Percentiles rank a stretch among this genome's conserved stretches.
These are phyloP conservation scores for Entomobrya multifasciata DNA, from an alignment of 2,888 invertebrate genomes.

Conservation along the genomic window DNA sequence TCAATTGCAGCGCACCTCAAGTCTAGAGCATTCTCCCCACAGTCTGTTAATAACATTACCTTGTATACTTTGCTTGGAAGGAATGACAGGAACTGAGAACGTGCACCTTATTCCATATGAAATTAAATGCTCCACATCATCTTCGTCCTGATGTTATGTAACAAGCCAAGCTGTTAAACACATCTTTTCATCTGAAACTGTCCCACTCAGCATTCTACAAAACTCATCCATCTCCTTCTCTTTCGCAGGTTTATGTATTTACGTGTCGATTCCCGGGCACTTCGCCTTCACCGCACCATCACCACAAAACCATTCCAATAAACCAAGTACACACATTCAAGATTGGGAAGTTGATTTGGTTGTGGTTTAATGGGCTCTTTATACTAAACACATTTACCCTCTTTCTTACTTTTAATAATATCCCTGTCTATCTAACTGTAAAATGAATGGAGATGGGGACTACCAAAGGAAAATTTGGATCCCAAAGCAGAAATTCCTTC, in stretches of 20 bases:
- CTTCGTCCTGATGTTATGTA: neutral
- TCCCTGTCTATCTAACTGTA: no score
- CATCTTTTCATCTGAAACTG: conserved; percentile 1
- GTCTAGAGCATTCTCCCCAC: no score
- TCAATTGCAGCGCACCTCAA: neutral
- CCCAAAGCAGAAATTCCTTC: no score
- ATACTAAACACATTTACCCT: neutral
- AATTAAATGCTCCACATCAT: neutral
- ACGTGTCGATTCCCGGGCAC: no score
- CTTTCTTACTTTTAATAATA: no score
- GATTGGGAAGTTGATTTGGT: conserved; percentile 20
- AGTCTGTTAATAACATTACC: neutral
- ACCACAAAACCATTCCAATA: conserved; percentile 31
- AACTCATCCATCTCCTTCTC: conserved; percentile 63
- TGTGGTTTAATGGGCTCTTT: neutral
- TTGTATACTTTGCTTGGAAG: neutral
- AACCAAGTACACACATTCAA: neutral
- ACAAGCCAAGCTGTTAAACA: neutral
- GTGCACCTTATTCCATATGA: neutral
- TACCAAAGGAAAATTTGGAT: no score
- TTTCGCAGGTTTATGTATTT: neutral
- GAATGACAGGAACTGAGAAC: conserved; percentile 17
- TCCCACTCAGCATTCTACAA: conserved; percentile 53
- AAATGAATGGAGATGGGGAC: no score
- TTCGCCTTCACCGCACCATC: no score